A percentile compares a stretch with the other conserved stretches of the same genome.
These are phyloP conservation scores for Pseudomyrmex pallidus DNA, from an alignment of 1,140 invertebrate genomes.

Conservation along the genomic window DNA sequence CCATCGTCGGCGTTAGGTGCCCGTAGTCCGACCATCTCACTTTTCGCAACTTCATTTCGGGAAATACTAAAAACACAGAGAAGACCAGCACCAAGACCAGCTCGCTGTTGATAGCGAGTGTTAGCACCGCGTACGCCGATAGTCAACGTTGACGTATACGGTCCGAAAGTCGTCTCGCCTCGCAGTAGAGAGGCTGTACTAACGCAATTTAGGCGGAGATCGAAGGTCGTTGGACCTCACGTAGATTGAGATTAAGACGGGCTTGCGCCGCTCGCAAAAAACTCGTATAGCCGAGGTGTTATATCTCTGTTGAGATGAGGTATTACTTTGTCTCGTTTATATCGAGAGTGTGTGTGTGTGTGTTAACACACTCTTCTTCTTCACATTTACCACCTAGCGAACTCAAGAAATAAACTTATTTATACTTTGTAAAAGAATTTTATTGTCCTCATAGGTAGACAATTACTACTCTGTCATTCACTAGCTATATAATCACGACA, in stretches of 20 bases:
- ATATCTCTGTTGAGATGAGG: slow-evolving; percentile 25
- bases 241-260: slow-evolving; percentile 47
- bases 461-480: too few relatives aligned
- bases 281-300: slow-evolving; percentile 42
- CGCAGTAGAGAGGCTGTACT: neutral
- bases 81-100: slow-evolving; percentile 45
- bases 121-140: slow-evolving; percentile 45
- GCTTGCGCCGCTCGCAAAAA: neutral
- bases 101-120: slow-evolving; percentile 20
- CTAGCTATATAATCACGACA: too few relatives aligned
- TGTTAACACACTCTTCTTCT: neutral
- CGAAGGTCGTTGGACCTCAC: slow-evolving; percentile 17
- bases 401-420: neutral
- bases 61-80: slow-evolving; percentile 81
- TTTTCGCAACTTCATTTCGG: slow-evolving; percentile 83
- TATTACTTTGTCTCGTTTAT: slow-evolving; percentile 50
- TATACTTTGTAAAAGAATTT: neutral
- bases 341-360: too few relatives aligned
- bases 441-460: too few relatives aligned
- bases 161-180: neutral
- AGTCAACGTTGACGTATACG: slow-evolving; percentile 21
- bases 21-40: slow-evolving; percentile 67
- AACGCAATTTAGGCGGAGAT: slow-evolving; percentile 41
- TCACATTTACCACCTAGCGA: neutral
- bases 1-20: slow-evolving; percentile 61